phyloP scores from a whole-genome alignment of 1,140 invertebrate species.

The Listronotus bonariensis region DNA sequence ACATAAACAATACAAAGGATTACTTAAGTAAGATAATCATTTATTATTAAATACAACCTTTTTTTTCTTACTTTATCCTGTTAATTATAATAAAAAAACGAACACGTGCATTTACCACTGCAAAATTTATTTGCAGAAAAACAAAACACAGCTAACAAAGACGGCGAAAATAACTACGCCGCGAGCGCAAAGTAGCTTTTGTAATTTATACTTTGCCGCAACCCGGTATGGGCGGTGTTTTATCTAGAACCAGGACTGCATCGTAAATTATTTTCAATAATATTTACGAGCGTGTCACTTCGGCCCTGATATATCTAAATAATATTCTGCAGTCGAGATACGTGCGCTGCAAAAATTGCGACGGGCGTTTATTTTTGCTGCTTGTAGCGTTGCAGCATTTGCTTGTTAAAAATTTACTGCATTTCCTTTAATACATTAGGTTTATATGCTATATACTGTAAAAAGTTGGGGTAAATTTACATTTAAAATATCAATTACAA shows the following conservation, averaged over 20 bases:
- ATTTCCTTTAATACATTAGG: too few species aligned
- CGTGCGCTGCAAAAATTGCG: slow-evolving; percentile 37
- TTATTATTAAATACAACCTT: too few species aligned
- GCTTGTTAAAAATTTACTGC: slow-evolving; percentile 10
- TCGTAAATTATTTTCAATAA: slow-evolving; percentile 51
- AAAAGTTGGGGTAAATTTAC: too few species aligned
- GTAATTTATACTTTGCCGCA: slow-evolving; percentile 28
- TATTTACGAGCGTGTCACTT: slow-evolving; percentile 48
- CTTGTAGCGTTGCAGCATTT: slow-evolving; percentile 21
- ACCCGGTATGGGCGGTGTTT: slow-evolving; percentile 35
- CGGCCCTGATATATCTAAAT: slow-evolving; percentile 47
- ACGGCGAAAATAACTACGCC: slow-evolving; percentile 6
- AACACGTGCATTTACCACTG: too few species aligned
- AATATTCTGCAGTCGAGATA: slow-evolving; percentile 36
- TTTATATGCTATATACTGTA: too few species aligned
- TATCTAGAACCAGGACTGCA: slow-evolving; percentile 45
- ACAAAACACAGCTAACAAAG: too few species aligned
- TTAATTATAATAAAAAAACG: too few species aligned
- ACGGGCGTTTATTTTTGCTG: slow-evolving; percentile 11
- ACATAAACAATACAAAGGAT: too few species aligned
- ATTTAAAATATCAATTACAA: too few species aligned
- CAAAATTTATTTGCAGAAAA: too few species aligned
- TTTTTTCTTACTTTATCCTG: too few species aligned
- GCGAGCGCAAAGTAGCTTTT: slow-evolving; percentile 6
- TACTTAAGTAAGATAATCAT: too few species aligned